Conservation (phyloP, 2,888 invertebrate species). For the Ormyrus pomaceus region DNA sequence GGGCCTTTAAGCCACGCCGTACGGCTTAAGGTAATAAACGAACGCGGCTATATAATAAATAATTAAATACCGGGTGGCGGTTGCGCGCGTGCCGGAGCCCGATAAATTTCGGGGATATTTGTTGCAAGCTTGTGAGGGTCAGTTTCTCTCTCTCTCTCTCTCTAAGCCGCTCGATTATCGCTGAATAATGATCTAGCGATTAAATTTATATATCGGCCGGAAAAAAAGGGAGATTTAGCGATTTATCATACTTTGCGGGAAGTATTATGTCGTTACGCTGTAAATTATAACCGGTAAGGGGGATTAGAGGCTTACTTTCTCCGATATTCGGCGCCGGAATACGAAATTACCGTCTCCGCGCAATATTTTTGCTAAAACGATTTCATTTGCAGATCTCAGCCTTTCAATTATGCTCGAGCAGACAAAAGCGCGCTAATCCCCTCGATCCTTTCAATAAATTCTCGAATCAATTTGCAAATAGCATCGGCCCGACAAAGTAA, state of each 20-base stretch:
- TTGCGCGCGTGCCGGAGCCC: constrained; percentile 20
- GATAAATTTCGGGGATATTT: constrained; percentile 55
- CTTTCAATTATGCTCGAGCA: too few relatives aligned
- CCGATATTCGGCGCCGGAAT: too few relatives aligned
- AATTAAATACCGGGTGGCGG: constrained; percentile 47
- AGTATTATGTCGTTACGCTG: constrained; percentile 52
- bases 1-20: constrained; percentile 15
- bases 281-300: constrained; percentile 40
- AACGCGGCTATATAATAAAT: constrained; percentile 46
- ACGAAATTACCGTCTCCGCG: neutral
- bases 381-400: too few relatives aligned
- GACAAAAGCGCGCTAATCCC: too few relatives aligned
- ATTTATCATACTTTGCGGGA: constrained; percentile 55
- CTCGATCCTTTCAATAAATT: too few relatives aligned
- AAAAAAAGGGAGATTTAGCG: constrained; percentile 11
- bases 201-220: constrained; percentile 49
- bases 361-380: neutral
- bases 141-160: neutral
- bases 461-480: too few relatives aligned
- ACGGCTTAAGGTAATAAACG: constrained; percentile 45
- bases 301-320: neutral
- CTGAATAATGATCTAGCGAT: constrained; percentile 55
- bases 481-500: too few relatives aligned
- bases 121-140: constrained; percentile 12
- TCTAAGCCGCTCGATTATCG: constrained; percentile 51